Base-by-base conservation (phyloP, 2,113 vertebrate genomes). In the Dasyprocta punctata region DNA sequence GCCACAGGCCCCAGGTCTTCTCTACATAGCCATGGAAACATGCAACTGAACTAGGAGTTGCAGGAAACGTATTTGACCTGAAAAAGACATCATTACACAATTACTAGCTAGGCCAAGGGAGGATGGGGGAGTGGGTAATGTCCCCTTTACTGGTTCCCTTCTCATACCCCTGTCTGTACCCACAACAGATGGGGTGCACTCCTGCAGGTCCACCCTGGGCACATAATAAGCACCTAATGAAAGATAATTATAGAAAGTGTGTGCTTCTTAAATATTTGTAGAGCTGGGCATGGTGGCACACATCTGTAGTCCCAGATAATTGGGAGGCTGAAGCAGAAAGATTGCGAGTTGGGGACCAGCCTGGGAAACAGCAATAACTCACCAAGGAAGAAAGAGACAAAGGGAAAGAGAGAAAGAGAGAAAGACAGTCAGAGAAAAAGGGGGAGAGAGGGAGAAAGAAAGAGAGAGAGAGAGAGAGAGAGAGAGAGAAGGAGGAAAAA, bases 21-120 rank as follows among this genome's bases (percentile, higher is more conserved):
- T 65, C 80, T 33, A 13, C 33, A 14, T 8, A 89, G 33, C 36
- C 38, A 81, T 10, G 33, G 52, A 7, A 85, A 90, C 85, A 24
- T 44, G 16, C 5, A 38, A 63, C 44, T 60, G 47, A 63, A 61
- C 58, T 41, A 22, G 60, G 80, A 90, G 71, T 41, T 82, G 4
- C 36, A 91, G 58, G 60, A 80, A 81, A 78, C 12, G 89, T 73
- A 82, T 71, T 87, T 77, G 56, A 61, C 38, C 52, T 41, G 8
- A 80, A 93, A 92, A 69, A 96, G 28, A 81, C 7, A 60, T 75
- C 22, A 56, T 9, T 85, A 14, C 28, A 24, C 60, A 91, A 60
- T 87, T 56, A 89, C 61, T 3, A 80, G n/a, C 3, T 1, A 65
- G 44, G 38, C 36, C 52, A 7, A 3, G 4, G 54, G 8, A 49